Base-by-base conservation (phyloP, 2,888 invertebrate genomes). In the Platycheirus rosarum region DNA sequence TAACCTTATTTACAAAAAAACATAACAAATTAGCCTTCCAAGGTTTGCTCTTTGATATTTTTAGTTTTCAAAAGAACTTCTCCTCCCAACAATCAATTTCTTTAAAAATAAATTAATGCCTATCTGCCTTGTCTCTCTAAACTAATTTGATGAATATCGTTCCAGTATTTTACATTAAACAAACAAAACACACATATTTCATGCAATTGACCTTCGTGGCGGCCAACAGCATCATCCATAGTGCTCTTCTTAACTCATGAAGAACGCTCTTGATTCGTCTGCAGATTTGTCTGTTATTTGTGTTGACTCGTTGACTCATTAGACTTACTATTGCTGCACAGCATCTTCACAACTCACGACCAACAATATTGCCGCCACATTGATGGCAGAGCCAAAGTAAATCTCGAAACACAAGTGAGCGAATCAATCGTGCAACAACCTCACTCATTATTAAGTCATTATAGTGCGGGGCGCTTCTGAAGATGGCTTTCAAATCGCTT, bases 381-480 rank as follows among this genome's bases (percentile, higher is more conserved):
- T 26, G 14, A 49, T 40, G 55, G 5, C 13, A 40, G 40, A 57
- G 13, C 40, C 60, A 60, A 44, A 44, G n/a, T 14, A 60, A 57
- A 65, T 37, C 18, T 49, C 32, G 57, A 51, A 44, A 40, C 55
- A 49, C 57, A 71, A 71, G 49, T 53, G 60, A 60, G 44, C 51
- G 29, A 73, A 78, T 78, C 71, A 73, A 78, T 78, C 73, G 78
- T 68, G 73, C 78, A 73, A 68, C 66, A 66, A 78, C 78, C 78
- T 68, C 66, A 60, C 71, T 53, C 49, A 51, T 70, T 76, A 70
- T 70, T 76, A 68, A 76, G 48, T 66, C 57, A 74, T 74, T 65
- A 57, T 14, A 3, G 13, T 46, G 40, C 18, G 60, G 7, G 20
- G 55, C 20, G 18, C 51, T 65, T 62, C 60, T 73, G 53, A 62